These are phyloP conservation scores for Parthenolecanium corni DNA, from an alignment of 2,888 invertebrate species.

Conservation along the genomic window DNA sequence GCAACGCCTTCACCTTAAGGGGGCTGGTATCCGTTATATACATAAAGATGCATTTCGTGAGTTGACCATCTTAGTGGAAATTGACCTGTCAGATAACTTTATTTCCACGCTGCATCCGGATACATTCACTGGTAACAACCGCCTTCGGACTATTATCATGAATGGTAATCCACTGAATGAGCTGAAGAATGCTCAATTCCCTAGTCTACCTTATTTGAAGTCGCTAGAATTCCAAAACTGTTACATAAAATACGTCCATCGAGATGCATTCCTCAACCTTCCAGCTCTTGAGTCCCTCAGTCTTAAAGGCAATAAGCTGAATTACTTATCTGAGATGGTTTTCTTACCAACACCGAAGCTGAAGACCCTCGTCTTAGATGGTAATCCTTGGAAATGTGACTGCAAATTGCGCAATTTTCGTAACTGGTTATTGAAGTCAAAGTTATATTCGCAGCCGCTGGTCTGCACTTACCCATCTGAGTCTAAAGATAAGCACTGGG, in stretches of 20 bases:
- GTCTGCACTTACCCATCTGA: constrained; percentile 59
- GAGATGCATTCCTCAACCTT: constrained; percentile 63
- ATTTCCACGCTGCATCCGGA: constrained; percentile 60
- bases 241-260: constrained; percentile 59
- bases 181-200: constrained; percentile 66
- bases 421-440: constrained; percentile 65
- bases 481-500: constrained; percentile 62
- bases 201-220: constrained; percentile 64
- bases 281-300: constrained; percentile 62
- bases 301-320: constrained; percentile 67
- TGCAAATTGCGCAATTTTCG: constrained; percentile 73
- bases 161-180: constrained; percentile 70
- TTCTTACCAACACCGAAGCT: constrained; percentile 58
- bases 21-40: constrained; percentile 61
- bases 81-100: constrained; percentile 74
- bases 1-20: constrained; percentile 67
- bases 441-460: constrained; percentile 62
- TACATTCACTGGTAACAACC: constrained; percentile 73
- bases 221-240: constrained; percentile 71
- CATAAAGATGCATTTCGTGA: constrained; percentile 77
- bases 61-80: constrained; percentile 71
- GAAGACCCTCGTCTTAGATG: constrained; percentile 71
- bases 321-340: constrained; percentile 52
- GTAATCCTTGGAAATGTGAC: constrained; percentile 84
- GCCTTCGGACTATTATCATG: constrained; percentile 62